Evolutionary conservation across 2,888 invertebrate species (phyloP).

Genomic region (Chironomus tentans): DNA sequence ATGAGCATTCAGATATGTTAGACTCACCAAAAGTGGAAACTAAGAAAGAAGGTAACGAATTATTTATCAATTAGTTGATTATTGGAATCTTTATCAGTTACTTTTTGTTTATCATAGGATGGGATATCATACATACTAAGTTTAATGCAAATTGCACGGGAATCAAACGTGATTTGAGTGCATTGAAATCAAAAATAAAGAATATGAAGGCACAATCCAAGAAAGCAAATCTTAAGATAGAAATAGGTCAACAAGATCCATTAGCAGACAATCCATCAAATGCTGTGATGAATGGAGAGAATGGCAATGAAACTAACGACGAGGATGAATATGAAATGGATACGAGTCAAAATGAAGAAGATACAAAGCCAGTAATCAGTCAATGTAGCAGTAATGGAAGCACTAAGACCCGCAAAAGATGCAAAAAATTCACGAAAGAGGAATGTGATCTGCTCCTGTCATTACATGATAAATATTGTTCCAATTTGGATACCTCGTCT

Average conservation of each 20-base stretch:
- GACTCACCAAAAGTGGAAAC: background rate
- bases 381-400: background rate
- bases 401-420: background rate
- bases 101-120: background rate
- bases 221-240: background rate
- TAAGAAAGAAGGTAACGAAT: background rate
- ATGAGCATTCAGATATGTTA: background rate
- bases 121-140: background rate
- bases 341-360: background rate
- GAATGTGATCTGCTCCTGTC: background rate
- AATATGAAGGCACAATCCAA: constrained; percentile 6
- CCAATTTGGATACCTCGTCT: background rate
- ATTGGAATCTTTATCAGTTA: background rate
- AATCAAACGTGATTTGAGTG: background rate
- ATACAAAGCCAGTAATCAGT: background rate
- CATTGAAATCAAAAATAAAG: constrained; percentile 4
- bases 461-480: background rate
- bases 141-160: constrained; percentile 1
- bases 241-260: too few species aligned
- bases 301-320: background rate
- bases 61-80: background rate
- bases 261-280: background rate
- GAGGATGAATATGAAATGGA: background rate
- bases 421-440: background rate
- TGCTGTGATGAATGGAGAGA: background rate